Base-by-base conservation (phyloP, 2,888 invertebrate genomes). In the Dugesia japonica region DNA sequence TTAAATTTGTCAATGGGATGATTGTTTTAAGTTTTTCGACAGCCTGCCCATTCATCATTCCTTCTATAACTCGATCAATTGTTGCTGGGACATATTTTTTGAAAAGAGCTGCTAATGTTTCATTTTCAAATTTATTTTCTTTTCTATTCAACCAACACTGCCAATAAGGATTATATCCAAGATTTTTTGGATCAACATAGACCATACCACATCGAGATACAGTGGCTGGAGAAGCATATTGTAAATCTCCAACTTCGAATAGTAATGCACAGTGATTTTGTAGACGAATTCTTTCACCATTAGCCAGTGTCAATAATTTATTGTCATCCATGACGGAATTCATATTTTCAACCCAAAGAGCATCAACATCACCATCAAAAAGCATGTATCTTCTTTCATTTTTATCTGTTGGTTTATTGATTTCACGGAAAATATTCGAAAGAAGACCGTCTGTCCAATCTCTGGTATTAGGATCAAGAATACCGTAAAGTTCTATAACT, bases 311-410 rank as follows among this genome's bases (percentile, higher is more conserved):
- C 76, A 94, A 86, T 71, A 93, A 86, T 82, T 90, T 90, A 83
- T 93, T 94, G 84, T 94, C 93, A 82, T 94, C 94, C 93, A 94
- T 93, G 0, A 94, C 92, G 0, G 92, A 92, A 86, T 93, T 94
- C 92, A 94, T 93, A 85, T 93, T 94, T 85, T 94, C 94, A 79
- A 94, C 92, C 93, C 93, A 94, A 56, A 92, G 87, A 0, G 93
- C 91, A 86, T 94, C 93, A 0, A 94, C 92, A 82, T 93, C 92
- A 0, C 94, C 94, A 83, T 94, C 94, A 85, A 92, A 93, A 72
- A 93, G 86, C 72, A 92, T 91, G 83, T 91, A 92, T 78, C 89
- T 89, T 76, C 89, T 88, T 82, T 92, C 92, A 79, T 89, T 86
- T 81, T 87, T 89, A 23, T 89, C 89, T 0, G 85, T 85, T 0